Evolutionary conservation across 2,113 vertebrate genomes (phyloP), one percentile per base, ranked within the genome.

Genomic region (Gymnarchus niloticus): DNA sequence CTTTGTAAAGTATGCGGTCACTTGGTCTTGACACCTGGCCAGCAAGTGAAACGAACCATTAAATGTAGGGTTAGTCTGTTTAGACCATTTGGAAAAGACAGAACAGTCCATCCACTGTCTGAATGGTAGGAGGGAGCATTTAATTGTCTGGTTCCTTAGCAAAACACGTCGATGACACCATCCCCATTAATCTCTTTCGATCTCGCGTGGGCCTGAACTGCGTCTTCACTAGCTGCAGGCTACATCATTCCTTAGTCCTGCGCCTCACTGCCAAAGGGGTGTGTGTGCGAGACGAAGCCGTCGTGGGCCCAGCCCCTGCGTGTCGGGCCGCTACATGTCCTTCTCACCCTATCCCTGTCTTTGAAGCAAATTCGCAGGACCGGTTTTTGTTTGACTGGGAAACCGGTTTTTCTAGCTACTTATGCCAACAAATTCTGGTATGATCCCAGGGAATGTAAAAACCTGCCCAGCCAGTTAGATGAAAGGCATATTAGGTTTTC

Each of bases 391-490:
- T 91, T 91, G 91, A 93, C 91, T 92, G 83, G 37, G 87, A 91
- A 96, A 96, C 96, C 89, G 87, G 96, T 96, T 91, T 93, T 93
- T 94, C 95, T 0, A 91, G 94, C 86, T 90, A 94, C 92, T 94
- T 95, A 93, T 96, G 96, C 96, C 96, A 96, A 95, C 94, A 95
- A 93, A 95, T 94, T 95, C 95, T 95, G 94, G 95, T 96, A 95
- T 96, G 95, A 95, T 94, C 95, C 95, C 94, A 93, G 93, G 94
- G 95, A 94, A 92, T 91, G 93, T 90, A 95, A 90, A 95, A 96
- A 96, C 95, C 95, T 95, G 95, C 93, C 95, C 93, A 92, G 95
- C 94, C 92, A 96, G 95, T 96, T 96, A 94, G 95, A 95, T 95
- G 95, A 95, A 95, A 96, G 93, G 93, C 94, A 87, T 94, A 95